These are phyloP conservation scores for Oophaga sylvatica DNA, from an alignment of 2,797 vertebrate species.

Conservation along the genomic window DNA sequence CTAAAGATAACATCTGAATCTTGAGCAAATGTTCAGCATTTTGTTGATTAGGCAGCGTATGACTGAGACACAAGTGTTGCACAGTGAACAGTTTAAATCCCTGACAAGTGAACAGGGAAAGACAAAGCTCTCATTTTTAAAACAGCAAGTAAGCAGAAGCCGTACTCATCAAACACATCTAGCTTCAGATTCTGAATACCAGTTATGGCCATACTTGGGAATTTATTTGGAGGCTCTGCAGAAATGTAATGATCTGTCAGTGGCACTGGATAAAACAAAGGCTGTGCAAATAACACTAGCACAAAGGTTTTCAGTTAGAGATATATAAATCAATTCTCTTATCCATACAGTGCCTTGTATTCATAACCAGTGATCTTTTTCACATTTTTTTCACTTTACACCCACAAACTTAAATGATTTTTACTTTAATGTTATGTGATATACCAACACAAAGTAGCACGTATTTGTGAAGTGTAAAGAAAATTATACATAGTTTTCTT, in stretches of 20 bases:
- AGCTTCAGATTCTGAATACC: constrained; percentile 30
- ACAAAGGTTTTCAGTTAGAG: constrained; percentile 9
- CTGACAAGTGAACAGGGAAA: constrained; percentile 27
- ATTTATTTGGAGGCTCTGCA: constrained; percentile 43
- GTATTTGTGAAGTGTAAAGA: too few relatives aligned
- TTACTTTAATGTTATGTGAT: too few relatives aligned
- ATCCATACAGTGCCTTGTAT: not conserved
- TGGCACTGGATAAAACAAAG: constrained; percentile 26
- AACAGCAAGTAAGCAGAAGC: constrained; percentile 34
- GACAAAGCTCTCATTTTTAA: constrained; percentile 24
- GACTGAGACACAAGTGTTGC: constrained; percentile 1
- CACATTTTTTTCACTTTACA: too few relatives aligned
- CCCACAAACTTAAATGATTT: too few relatives aligned
- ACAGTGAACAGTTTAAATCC: constrained; percentile 19
- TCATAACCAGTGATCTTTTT: not conserved
- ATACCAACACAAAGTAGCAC: too few relatives aligned
- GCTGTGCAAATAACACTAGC: constrained; percentile 6
- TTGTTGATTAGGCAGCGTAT: not conserved
- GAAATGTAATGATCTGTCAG: constrained; percentile 51
- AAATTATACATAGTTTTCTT: too few relatives aligned
- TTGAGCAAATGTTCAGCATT: not conserved
- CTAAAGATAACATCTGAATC: too few relatives aligned
- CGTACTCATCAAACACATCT: constrained; percentile 29
- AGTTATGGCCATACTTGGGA: constrained; percentile 37
- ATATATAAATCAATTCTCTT: constrained; percentile 8